These are phyloP conservation scores for Lipophrys pholis DNA, from an alignment of 2,113 vertebrate genomes.

Conservation along the genomic window DNA sequence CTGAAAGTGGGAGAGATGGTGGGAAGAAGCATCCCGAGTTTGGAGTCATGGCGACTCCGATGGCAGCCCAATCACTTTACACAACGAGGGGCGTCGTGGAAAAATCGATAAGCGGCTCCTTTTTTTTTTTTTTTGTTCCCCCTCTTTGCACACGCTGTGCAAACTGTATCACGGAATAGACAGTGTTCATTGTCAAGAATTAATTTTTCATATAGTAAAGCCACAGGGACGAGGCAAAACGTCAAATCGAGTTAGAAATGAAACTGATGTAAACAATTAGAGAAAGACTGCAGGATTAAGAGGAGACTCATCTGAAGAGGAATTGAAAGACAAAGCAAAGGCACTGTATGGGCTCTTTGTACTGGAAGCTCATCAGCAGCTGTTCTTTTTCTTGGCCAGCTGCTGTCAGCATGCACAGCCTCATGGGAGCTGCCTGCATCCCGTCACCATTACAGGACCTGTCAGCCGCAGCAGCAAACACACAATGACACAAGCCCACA, in stretches of 20 bases:
- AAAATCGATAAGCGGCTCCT: slow-evolving; percentile 59
- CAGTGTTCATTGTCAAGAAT: not conserved
- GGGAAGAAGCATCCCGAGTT: slow-evolving; percentile 8
- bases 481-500: slow-evolving; percentile 23
- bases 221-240: not conserved
- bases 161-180: slow-evolving; percentile 6
- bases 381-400: slow-evolving; percentile 65
- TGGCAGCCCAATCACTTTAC: slow-evolving; percentile 58
- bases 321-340: slow-evolving; percentile 18
- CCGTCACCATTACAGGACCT: slow-evolving; percentile 74
- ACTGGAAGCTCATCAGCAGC: slow-evolving; percentile 60
- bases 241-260: not conserved
- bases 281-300: not conserved
- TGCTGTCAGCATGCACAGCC: slow-evolving; percentile 72
- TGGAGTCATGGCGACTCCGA: slow-evolving; percentile 19
- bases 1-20: slow-evolving; percentile 22
- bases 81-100: slow-evolving; percentile 59
- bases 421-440: slow-evolving; percentile 71
- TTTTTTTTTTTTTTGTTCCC: not conserved
- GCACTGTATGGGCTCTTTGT: slow-evolving; percentile 28
- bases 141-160: not conserved
- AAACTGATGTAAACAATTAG: slow-evolving; percentile 6
- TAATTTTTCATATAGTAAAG: slow-evolving; percentile 2
- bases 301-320: slow-evolving; percentile 12
- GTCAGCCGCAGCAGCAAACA: slow-evolving; percentile 72